Evolutionary conservation across 2,797 vertebrate species (phyloP).

Genomic region (Sparidentex hasta): DNA sequence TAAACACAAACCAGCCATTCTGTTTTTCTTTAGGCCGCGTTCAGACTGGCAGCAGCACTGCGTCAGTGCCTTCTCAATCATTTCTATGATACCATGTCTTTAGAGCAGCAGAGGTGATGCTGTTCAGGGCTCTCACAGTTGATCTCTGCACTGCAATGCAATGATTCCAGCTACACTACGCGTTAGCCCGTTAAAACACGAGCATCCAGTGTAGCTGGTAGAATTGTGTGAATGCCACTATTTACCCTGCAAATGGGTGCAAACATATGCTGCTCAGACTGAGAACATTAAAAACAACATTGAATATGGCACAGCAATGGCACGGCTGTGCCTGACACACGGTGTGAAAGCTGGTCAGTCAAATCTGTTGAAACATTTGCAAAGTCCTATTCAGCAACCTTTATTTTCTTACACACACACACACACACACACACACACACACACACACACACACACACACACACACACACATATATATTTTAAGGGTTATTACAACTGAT

Average conservation of each 20-base stretch:
- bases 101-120: conserved; percentile 1
- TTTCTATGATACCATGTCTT: conserved; percentile 19
- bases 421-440: no score
- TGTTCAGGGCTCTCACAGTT: conserved; percentile 15
- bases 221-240: conserved; percentile 14
- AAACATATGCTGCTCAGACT: conserved; percentile 14
- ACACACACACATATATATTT: no score
- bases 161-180: conserved; percentile 13
- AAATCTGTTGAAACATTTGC: conserved; percentile 18
- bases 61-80: conserved; percentile 32
- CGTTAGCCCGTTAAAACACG: neutral
- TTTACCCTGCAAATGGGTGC: conserved; percentile 24
- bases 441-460: no score
- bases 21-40: conserved; percentile 41
- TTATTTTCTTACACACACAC: no score
- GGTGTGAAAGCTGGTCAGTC: neutral
- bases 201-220: neutral
- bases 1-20: conserved; percentile 68
- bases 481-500: no score
- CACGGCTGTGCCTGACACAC: neutral
- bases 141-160: conserved; percentile 13
- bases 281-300: conserved; percentile 20
- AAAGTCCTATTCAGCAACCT: neutral
- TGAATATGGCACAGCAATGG: neutral
- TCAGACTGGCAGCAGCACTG: conserved; percentile 36